Percentiles rank a stretch among this genome's conserved stretches.
Evolutionary conservation across 2,797 vertebrate genomes (phyloP).

Genomic region (Platyrinchus mystaceus): DNA sequence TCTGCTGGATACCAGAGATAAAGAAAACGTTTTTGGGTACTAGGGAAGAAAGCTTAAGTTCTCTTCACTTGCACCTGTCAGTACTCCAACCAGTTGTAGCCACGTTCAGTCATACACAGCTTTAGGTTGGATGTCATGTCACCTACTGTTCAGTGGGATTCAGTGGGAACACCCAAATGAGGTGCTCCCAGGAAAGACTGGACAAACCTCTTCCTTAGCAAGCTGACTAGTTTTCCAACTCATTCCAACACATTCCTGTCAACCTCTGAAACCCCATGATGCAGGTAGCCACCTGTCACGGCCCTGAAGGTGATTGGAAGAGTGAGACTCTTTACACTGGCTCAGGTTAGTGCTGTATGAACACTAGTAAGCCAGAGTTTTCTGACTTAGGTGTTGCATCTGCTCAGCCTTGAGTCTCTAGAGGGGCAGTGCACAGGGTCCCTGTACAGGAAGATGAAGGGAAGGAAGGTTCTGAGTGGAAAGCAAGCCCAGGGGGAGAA

Average conservation of each 20-base stretch:
- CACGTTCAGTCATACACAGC: fast-evolving
- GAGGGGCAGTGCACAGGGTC: not conserved
- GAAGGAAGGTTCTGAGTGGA: not conserved
- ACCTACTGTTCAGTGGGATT: too few relatives aligned
- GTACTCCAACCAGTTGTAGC: not conserved
- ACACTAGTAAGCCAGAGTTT: not conserved
- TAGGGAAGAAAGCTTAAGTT: not conserved
- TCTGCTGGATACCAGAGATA: not conserved
- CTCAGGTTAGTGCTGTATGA: not conserved
- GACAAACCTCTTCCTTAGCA: not conserved
- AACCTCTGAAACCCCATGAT: not conserved
- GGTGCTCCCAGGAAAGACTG: not conserved
- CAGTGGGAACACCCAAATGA: too few relatives aligned
- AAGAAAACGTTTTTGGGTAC: not conserved
- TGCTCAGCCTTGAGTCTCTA: not conserved
- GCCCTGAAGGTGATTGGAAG: not conserved
- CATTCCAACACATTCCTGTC: not conserved
- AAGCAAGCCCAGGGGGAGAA: not conserved
- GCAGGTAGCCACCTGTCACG: not conserved
- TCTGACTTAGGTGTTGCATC: not conserved
- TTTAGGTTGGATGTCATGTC: not conserved
- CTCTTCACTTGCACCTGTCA: not conserved
- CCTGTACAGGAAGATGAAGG: not conserved
- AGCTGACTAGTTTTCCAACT: not conserved
- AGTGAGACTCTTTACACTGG: not conserved